A percentile compares a stretch with the other conserved stretches of the same genome.
phyloP scores from a whole-genome alignment of 1,140 invertebrate species.

The Plodia interpunctella region DNA sequence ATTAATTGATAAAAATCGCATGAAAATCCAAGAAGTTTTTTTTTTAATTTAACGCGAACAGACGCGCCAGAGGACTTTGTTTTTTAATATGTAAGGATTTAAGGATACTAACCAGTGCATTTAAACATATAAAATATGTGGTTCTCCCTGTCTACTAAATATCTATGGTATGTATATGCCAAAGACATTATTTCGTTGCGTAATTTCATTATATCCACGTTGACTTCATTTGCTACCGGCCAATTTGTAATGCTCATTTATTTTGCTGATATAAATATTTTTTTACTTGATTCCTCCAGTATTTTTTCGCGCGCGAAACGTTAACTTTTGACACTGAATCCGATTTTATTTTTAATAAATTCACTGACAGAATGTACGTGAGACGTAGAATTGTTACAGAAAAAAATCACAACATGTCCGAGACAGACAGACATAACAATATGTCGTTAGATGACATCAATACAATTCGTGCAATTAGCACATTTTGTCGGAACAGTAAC shows the following conservation, averaged over 20 bases:
- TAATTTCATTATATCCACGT: background rate
- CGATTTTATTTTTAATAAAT: too few species aligned
- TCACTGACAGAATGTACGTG: too few species aligned
- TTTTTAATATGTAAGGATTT: too few species aligned
- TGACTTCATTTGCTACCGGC: background rate
- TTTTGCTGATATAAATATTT: too few species aligned
- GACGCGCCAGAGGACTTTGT: too few species aligned
- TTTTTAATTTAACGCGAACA: too few species aligned
- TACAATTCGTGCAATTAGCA: background rate
- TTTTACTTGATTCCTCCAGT: too few species aligned
- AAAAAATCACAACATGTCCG: background rate
- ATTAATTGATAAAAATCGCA: too few species aligned
- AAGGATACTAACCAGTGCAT: constrained; percentile 17
- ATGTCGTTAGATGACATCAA: background rate
- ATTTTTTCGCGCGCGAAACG: too few species aligned
- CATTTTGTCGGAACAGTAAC: constrained; percentile 1
- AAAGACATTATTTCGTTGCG: constrained; percentile 11
- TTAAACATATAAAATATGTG: constrained; percentile 7
- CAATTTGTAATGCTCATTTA: too few species aligned
- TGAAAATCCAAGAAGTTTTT: too few species aligned
- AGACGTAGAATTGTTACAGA: background rate
- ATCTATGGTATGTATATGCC: constrained; percentile 16
- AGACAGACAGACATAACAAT: background rate
- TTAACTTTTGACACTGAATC: too few species aligned
- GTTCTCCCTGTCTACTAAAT: constrained; percentile 16